phyloP scores from a whole-genome alignment of 1,140 invertebrate species.

The Nasonia longicornis region DNA sequence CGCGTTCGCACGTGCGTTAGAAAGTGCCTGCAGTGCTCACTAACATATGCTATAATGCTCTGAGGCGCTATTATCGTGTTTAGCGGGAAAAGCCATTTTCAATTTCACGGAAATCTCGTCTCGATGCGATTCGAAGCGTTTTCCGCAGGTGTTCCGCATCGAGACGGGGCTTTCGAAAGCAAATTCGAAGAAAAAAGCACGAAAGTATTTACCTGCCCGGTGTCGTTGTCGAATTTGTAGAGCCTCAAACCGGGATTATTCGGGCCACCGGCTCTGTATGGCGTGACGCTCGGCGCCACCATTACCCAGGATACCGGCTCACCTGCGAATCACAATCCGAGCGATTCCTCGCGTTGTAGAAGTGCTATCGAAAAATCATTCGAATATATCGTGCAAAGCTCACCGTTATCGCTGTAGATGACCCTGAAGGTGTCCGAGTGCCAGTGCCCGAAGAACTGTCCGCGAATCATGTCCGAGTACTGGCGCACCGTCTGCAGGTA shows the following conservation, averaged over 20 bases:
- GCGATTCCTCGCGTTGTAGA: too few relatives aligned
- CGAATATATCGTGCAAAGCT: constrained; percentile 49
- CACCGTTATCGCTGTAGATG: constrained; percentile 82
- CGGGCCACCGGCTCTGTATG: constrained; percentile 78
- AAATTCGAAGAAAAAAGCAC: too few relatives aligned
- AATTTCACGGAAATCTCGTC: too few relatives aligned
- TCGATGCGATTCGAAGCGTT: too few relatives aligned
- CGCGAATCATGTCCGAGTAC: constrained; percentile 84
- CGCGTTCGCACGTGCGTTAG: not conserved
- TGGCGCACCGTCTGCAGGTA: constrained; percentile 81
- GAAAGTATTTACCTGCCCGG: constrained; percentile 75
- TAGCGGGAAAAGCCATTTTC: too few relatives aligned
- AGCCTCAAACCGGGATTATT: constrained; percentile 91
- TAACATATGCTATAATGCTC: too few relatives aligned
- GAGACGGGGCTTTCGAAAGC: too few relatives aligned
- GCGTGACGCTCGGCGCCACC: constrained; percentile 88
- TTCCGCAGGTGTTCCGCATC: too few relatives aligned
- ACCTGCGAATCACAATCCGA: constrained; percentile 68
- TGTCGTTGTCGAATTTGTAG: constrained; percentile 88
- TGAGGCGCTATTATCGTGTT: too few relatives aligned
- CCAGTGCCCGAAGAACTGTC: constrained; percentile 92
- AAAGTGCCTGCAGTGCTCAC: not conserved
- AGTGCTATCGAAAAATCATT: not conserved
- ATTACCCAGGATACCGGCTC: constrained; percentile 86
- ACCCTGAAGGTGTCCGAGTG: constrained; percentile 92